Percentiles rank a stretch among this genome's conserved stretches.
phyloP scores from a whole-genome alignment of 2,888 invertebrate genomes.

The Mythimna albipuncta region DNA sequence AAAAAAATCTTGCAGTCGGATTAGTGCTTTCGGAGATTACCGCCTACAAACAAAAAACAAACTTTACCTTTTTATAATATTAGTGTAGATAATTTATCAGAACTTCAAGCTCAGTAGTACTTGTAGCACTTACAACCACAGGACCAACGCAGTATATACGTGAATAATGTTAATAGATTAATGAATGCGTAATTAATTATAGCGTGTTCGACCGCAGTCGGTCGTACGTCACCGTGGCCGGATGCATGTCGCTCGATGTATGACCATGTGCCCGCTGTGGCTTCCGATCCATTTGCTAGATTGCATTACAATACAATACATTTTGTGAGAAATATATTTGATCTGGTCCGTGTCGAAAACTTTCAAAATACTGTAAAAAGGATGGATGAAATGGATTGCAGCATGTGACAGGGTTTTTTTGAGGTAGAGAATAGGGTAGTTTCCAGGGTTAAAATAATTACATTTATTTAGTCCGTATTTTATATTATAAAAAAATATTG shows the following conservation, averaged over 20 bases:
- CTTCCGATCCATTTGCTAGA: conserved; percentile 21
- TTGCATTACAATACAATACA: neutral
- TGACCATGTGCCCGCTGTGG: conserved; percentile 9
- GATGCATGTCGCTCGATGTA: conserved; percentile 6
- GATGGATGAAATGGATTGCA: no score
- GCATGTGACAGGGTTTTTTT: no score
- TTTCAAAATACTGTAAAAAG: neutral
- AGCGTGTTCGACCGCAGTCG: neutral
- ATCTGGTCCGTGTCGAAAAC: neutral
- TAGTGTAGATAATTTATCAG: neutral
- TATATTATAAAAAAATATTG: no score
- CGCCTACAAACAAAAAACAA: no score
- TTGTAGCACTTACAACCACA: neutral
- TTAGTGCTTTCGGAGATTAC: no score
- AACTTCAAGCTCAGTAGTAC: neutral
- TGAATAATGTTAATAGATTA: conserved; percentile 23
- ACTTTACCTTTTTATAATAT: no score
- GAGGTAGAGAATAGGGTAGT: no score
- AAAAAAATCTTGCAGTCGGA: no score
- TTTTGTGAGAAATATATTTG: neutral
- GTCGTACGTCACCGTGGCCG: conserved; percentile 27
- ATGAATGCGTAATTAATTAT: conserved; percentile 29
- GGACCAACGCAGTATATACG: neutral
- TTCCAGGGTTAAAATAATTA: no score
- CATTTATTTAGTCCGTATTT: no score